phyloP scores from a whole-genome alignment of 2,888 invertebrate genomes.

The Cataglyphis albicans region DNA sequence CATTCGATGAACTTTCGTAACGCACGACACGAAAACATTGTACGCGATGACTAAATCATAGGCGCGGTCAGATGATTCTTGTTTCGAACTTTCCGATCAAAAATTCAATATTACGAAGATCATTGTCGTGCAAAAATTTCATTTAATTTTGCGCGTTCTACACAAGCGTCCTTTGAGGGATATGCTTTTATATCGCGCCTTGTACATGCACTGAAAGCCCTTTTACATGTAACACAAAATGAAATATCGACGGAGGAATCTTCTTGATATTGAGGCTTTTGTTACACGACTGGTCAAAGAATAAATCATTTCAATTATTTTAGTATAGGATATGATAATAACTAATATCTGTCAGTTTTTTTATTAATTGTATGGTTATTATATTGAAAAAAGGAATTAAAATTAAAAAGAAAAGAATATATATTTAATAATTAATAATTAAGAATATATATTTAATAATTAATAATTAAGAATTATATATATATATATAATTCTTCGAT shows the following conservation, averaged over 20 bases:
- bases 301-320: not conserved
- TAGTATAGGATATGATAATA: not conserved
- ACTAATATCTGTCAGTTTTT: not conserved
- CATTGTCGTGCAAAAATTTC: not conserved
- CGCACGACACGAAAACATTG: constrained; percentile 2
- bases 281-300: not conserved
- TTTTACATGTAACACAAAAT: constrained; percentile 9
- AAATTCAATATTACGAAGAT: not conserved
- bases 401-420: not conserved
- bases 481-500: not conserved
- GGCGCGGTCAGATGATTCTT: not conserved
- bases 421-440: too few relatives aligned
- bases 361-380: not conserved
- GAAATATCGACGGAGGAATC: constrained; percentile 4
- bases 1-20: not conserved
- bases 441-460: too few relatives aligned
- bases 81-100: not conserved
- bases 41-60: constrained; percentile 28
- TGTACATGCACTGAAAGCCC: constrained; percentile 4
- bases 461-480: too few relatives aligned
- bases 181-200: not conserved
- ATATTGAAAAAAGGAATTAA: not conserved
- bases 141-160: not conserved
- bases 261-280: not conserved
- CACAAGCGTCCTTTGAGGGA: not conserved